Evolutionary conservation across 2,888 invertebrate genomes (phyloP), one percentile per base, ranked within the genome.

Genomic region (Tiliacea aurago): DNA sequence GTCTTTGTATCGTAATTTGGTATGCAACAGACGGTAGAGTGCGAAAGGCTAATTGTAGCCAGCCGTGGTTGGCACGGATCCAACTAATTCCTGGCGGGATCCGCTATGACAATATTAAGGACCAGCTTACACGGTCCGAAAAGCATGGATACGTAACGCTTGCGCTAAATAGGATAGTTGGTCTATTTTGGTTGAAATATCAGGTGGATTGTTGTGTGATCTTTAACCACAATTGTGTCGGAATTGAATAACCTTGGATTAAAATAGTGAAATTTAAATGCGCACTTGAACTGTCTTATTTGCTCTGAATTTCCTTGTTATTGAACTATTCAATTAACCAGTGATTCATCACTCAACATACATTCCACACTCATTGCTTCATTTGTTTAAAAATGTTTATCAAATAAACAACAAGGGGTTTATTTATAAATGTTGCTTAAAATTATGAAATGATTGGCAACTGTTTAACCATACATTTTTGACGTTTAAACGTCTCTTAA

Each of bases 21-120:
- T 86, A 86, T 84, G 81, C 83, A 81, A 85, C 78, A 81, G 85
- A 78, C 77, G 88, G 75, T 58, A n/a, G 15, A 78, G 77, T 81
- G 84, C 80, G 79, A 77, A 80, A 74, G 84, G 87, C 87, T 87
- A 87, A 87, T 87, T 87, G 87, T 83, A 78, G 74, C 87, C 64
- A 71, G 84, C 81, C 73, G 56, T 75, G 75, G 81, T 80, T 88
- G 87, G 87, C 83, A 37, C 11, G 28, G 51, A 9, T 76, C 88
- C 87, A 87, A 81, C 73, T 86, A 84, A 84, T 86, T 88, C 79
- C 82, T 81, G 72, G 72, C 69, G 71, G 81, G 65, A 80, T 81
- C 62, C 15, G 45, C 76, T 81, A 78, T 81, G 83, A 83, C 79
- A 84, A 80, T 81, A 84, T 79, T 86, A 87, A 84, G 76, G 76